Evolutionary conservation across 2,888 invertebrate species (phyloP).

Genomic region (Hymenopus coronatus): DNA sequence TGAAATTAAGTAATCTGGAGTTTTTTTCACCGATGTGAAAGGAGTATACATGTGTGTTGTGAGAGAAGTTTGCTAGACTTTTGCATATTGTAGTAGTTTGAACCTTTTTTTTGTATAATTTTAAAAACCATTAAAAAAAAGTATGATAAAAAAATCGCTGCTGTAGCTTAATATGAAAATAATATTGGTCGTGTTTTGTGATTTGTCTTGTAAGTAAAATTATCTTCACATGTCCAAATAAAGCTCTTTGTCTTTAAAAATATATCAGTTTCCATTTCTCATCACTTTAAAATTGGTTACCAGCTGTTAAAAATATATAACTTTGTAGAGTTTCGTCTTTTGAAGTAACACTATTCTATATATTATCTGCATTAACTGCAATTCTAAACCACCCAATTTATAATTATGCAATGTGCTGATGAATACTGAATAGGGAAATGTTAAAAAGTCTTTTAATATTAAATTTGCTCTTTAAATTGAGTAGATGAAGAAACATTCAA

Average conservation of each 20-base stretch:
- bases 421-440: too few species aligned
- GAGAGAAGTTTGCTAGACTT: slow-evolving; percentile 23
- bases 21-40: slow-evolving; percentile 4
- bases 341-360: too few species aligned
- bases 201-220: slow-evolving; percentile 33
- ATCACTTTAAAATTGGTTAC: background rate
- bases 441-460: too few species aligned
- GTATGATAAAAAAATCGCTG: slow-evolving; percentile 20
- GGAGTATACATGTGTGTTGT: slow-evolving; percentile 1
- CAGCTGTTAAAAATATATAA: background rate
- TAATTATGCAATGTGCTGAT: too few species aligned
- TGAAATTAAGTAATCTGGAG: background rate
- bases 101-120: slow-evolving; percentile 28
- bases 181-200: slow-evolving; percentile 34
- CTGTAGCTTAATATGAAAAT: slow-evolving; percentile 30
- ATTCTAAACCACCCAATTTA: too few species aligned
- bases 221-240: slow-evolving; percentile 33
- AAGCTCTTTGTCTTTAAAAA: slow-evolving; percentile 32
- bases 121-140: slow-evolving; percentile 28
- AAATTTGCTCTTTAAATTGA: too few species aligned
- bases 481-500: too few species aligned
- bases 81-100: slow-evolving; percentile 31
- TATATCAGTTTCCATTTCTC: background rate
- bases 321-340: too few species aligned
- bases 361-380: too few species aligned